Evolutionary conservation across 2,797 vertebrate genomes (phyloP), one percentile per base, ranked within the genome.

Genomic region (Sebastolobus alascanus): DNA sequence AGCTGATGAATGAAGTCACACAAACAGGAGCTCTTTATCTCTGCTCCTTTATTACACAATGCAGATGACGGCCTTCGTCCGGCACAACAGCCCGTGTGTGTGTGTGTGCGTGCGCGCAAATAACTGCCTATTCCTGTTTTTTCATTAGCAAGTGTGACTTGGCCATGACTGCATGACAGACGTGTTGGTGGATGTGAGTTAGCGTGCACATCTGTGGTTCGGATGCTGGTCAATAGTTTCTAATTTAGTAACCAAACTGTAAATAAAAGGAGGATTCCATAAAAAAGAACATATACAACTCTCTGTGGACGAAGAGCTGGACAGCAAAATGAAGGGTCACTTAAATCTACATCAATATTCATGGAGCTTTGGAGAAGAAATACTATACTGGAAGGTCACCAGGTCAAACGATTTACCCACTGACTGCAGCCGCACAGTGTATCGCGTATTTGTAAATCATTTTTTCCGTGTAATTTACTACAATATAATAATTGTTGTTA

Each of bases 1-100:
- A 20, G 16, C 79, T 55, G 79, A 82, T 82, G 81, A 82, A 82
- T 79, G 79, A 75, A 80, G 74, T 16, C 8, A 63, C 76, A 63
- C 71, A 63, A 80, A 84, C 74, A 67, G 81, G 43, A 73, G 58
- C 75, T 68, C 76, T 84, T 80, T 82, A 73, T 78, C 69, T 38
- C n/a, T 2, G 11, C 55, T 59, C 16, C 75, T 54, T 78, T 52
- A 76, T 82, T 74, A 50, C 50, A 50, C 77, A 55, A 20, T 27
- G 64, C 6, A 38, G 54, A 66, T 18, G 72, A 70, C 3, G 25
- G 46, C 31, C 0, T n/a, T 1, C 25, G 27, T 60, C 68, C 75
- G 75, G 20, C 68, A 29, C 33, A 12, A 8, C 76, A 22, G 67
- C 71, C 46, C n/a, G 12, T 29, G 18, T 43, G 33, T 33, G 20